Percentiles rank a stretch among this genome's conserved stretches.
These are phyloP conservation scores for Ceyx melanurus DNA, from an alignment of 2,113 vertebrate species.

Conservation along the genomic window DNA sequence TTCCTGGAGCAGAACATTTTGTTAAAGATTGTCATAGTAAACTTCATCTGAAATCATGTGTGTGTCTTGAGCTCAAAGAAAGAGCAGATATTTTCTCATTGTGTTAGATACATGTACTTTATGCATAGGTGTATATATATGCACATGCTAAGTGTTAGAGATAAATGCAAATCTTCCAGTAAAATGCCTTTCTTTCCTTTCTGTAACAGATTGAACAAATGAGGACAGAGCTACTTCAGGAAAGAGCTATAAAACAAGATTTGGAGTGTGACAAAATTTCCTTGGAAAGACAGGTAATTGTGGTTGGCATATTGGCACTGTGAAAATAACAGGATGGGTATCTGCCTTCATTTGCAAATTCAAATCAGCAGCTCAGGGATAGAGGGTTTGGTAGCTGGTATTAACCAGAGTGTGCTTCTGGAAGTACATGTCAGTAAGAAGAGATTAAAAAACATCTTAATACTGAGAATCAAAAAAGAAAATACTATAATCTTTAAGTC, in stretches of 20 bases:
- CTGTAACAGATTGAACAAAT: conserved; percentile 91
- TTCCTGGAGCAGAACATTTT: background rate
- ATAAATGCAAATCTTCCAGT: background rate
- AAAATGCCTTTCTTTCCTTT: conserved; percentile 7
- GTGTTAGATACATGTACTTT: background rate
- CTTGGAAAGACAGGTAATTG: conserved; percentile 93
- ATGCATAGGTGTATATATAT: background rate
- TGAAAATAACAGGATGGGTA: background rate
- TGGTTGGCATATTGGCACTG: background rate
- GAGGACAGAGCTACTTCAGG: conserved; percentile 93
- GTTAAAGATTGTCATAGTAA: background rate
- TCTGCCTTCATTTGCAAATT: background rate
- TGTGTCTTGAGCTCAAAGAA: background rate
- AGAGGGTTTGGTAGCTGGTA: background rate
- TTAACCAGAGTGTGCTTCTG: background rate
- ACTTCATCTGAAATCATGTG: background rate
- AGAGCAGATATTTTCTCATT: background rate
- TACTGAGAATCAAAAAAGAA: background rate
- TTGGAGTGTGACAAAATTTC: conserved; percentile 97
- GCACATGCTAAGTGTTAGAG: background rate
- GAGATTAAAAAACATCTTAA: background rate
- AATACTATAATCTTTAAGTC: background rate
- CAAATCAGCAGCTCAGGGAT: background rate
- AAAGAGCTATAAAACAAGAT: conserved; percentile 90
- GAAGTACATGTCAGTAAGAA: background rate